These are phyloP conservation scores for Ericerus pela DNA, from an alignment of 1,140 invertebrate species.

Conservation along the genomic window DNA sequence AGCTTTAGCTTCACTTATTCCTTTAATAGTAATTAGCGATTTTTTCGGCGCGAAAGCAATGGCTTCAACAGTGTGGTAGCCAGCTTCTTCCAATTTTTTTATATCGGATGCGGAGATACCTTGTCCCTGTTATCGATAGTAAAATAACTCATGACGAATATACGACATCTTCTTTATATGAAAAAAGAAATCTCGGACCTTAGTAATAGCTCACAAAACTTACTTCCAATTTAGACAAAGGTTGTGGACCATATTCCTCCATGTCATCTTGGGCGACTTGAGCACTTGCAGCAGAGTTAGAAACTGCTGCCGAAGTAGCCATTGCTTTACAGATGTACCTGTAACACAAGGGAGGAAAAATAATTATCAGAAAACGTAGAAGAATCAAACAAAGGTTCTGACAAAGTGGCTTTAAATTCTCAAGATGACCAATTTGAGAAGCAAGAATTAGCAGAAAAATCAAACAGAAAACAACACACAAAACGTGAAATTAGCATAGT, in stretches of 20 bases:
- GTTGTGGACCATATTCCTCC: slow-evolving; percentile 43
- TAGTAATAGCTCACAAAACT: not conserved
- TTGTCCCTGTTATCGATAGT: slow-evolving; percentile 39
- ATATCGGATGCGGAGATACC: slow-evolving; percentile 81
- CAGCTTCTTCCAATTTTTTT: slow-evolving; percentile 84
- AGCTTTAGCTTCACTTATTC: slow-evolving; percentile 93
- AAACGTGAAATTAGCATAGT: too few species aligned
- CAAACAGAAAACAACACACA: too few species aligned
- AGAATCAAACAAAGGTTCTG: too few species aligned
- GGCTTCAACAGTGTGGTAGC: slow-evolving; percentile 88
- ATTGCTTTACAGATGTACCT: too few species aligned
- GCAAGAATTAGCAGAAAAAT: too few species aligned
- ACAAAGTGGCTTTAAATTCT: too few species aligned
- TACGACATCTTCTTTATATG: slow-evolving; percentile 1
- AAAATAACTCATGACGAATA: slow-evolving; percentile 13
- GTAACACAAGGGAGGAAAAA: too few species aligned
- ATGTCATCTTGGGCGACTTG: slow-evolving; percentile 35
- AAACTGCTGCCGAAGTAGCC: slow-evolving; percentile 16
- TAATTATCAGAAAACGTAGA: too few species aligned
- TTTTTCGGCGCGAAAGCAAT: slow-evolving; percentile 92
- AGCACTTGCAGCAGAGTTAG: slow-evolving; percentile 2
- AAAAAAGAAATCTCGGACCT: not conserved
- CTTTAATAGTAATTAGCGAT: slow-evolving; percentile 76
- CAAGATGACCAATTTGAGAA: too few species aligned
- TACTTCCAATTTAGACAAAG: slow-evolving; percentile 45